Conservation (phyloP, 2,888 invertebrate species). For the Habroteleia sp. region DNA sequence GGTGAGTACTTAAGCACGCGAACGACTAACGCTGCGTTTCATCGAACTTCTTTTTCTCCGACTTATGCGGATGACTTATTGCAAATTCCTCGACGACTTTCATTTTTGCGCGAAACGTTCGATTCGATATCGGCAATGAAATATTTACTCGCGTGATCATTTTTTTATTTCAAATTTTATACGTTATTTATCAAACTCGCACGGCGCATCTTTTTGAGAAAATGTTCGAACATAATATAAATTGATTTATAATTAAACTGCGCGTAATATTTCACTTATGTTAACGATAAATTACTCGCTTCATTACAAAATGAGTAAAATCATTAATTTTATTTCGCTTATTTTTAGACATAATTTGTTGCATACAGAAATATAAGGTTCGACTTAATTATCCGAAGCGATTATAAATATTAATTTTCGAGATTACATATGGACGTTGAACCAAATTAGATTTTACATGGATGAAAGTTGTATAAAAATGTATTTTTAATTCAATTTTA, state of each 20-base stretch:
- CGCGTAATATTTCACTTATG: slow-evolving; percentile 29
- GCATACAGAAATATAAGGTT: slow-evolving; percentile 27
- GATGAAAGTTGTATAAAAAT: slow-evolving; percentile 26
- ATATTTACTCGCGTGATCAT: no score
- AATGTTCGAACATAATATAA: slow-evolving; percentile 12
- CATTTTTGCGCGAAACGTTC: no score
- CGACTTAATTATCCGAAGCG: slow-evolving; percentile 37
- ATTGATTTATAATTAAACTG: slow-evolving; percentile 12
- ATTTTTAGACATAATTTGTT: slow-evolving; percentile 44
- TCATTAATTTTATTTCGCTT: slow-evolving; percentile 38
- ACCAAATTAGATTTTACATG: slow-evolving; percentile 30
- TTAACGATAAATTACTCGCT: slow-evolving; percentile 27
- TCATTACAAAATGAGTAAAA: slow-evolving; percentile 27
- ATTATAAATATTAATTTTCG: slow-evolving; percentile 42
- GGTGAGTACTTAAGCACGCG: no score
- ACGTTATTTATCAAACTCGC: no score
- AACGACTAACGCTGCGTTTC: no score
- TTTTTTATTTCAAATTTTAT: no score
- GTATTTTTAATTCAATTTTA: slow-evolving; percentile 19
- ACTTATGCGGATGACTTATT: no score
- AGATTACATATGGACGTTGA: slow-evolving; percentile 6
- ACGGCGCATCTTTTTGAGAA: no score
- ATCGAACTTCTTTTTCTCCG: no score
- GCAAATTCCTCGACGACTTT: no score
- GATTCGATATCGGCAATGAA: no score